phyloP scores from a whole-genome alignment of 2,888 invertebrate species.

The Lepidocyrtinus sp. region DNA sequence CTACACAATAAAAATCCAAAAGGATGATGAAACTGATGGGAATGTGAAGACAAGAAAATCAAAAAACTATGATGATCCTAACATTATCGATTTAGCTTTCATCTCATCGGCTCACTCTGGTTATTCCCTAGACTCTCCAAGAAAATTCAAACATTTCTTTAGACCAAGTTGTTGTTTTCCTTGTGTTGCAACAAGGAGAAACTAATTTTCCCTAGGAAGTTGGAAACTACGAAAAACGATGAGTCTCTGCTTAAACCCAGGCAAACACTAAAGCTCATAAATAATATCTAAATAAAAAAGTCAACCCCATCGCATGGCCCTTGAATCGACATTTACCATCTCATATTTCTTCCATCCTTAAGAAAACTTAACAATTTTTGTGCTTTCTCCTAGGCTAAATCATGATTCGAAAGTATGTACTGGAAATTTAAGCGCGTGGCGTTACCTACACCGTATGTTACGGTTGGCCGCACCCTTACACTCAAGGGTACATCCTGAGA shows the following conservation, averaged over 20 bases:
- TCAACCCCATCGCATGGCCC: not conserved
- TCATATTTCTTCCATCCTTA: not conserved
- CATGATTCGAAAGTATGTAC: no score
- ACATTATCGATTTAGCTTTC: slow-evolving; percentile 10
- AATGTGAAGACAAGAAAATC: slow-evolving; percentile 15
- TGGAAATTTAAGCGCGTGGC: no score
- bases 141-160: no score
- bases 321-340: not conserved
- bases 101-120: not conserved
- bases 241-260: not conserved
- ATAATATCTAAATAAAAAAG: not conserved
- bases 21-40: slow-evolving; percentile 15
- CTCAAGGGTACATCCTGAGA: not conserved
- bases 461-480: not conserved
- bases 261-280: slow-evolving; percentile 13
- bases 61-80: not conserved
- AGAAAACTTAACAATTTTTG: no score
- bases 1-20: not conserved
- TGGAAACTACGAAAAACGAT: not conserved
- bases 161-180: no score
- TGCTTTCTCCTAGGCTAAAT: no score
- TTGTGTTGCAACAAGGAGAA: not conserved
- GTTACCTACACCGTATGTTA: not conserved
- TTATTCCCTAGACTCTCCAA: not conserved
- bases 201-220: not conserved